Conservation (phyloP, 2,113 vertebrate species). For the Syngnathoides biaculeatus region DNA sequence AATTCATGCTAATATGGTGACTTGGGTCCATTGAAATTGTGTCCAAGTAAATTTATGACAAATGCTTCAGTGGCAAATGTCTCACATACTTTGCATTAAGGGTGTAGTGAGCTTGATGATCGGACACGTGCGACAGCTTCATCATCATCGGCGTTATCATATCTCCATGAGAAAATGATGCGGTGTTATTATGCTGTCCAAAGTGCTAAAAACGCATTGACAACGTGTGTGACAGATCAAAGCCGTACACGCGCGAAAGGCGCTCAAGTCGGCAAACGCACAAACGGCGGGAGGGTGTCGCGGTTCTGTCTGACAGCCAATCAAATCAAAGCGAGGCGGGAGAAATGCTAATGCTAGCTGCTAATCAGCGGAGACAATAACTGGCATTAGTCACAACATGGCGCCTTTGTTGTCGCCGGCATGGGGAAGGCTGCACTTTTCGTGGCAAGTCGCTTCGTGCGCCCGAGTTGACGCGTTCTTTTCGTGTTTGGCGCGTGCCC, state of each 20-base stretch:
- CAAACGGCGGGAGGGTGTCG: constrained; percentile 28
- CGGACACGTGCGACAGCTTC: constrained; percentile 6
- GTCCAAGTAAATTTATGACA: too few species aligned
- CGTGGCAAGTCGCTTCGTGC: background rate
- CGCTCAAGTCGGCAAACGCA: constrained; percentile 51
- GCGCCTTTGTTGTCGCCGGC: constrained; percentile 50
- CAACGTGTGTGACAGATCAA: constrained; percentile 56
- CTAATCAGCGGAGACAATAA: constrained; percentile 63
- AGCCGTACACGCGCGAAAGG: constrained; percentile 35
- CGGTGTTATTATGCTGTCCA: constrained; percentile 56
- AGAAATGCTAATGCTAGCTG: constrained; percentile 42
- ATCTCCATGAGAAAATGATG: constrained; percentile 18
- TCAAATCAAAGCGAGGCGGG: constrained; percentile 69
- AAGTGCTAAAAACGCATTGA: constrained; percentile 51
- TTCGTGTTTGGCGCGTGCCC: background rate
- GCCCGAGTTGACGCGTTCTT: background rate
- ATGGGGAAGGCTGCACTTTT: constrained; percentile 24
- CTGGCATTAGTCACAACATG: constrained; percentile 68
- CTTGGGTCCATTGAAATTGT: too few species aligned
- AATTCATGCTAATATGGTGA: too few species aligned
- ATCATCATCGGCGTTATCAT: background rate
- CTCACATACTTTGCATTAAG: background rate
- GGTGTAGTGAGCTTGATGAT: constrained; percentile 1
- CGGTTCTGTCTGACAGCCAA: constrained; percentile 58
- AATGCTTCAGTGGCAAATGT: background rate